These are phyloP conservation scores for Eurystomus gularis DNA, from an alignment of 2,113 vertebrate genomes.

Conservation along the genomic window DNA sequence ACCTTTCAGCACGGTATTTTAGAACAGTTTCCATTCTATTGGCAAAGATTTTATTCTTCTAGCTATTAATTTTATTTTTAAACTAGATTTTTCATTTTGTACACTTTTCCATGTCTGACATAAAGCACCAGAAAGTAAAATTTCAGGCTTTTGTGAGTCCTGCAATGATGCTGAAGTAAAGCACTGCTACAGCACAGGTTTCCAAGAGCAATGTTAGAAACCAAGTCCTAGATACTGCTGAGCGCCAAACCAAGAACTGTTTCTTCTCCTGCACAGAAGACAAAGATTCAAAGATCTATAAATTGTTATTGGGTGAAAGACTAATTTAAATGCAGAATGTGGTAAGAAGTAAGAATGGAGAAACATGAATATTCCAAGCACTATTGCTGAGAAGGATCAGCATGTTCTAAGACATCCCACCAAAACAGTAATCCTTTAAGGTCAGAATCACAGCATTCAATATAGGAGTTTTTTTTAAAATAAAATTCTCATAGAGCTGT, in stretches of 20 bases:
- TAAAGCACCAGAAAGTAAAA: not conserved
- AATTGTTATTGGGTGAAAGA: not conserved
- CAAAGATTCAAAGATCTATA: not conserved
- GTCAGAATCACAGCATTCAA: not conserved
- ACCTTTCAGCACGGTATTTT: not conserved
- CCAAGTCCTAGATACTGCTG: not conserved
- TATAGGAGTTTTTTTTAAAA: too few relatives aligned
- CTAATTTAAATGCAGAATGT: not conserved
- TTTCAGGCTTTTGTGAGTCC: not conserved
- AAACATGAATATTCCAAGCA: not conserved
- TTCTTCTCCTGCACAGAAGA: not conserved
- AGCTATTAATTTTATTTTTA: not conserved
- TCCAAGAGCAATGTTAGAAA: not conserved
- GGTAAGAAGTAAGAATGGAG: not conserved
- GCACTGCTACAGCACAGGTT: not conserved
- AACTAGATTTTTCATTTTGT: not conserved
- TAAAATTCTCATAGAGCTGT: not conserved
- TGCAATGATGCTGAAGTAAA: not conserved
- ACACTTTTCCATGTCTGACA: not conserved
- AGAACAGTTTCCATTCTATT: not conserved
- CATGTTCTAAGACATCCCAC: not conserved
- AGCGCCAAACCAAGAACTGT: not conserved
- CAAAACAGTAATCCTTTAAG: not conserved
- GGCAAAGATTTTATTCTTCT: not conserved
- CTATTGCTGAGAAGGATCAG: not conserved